Conservation (phyloP, 2,888 invertebrate genomes). For the Amblyjoppa proteus region DNA sequence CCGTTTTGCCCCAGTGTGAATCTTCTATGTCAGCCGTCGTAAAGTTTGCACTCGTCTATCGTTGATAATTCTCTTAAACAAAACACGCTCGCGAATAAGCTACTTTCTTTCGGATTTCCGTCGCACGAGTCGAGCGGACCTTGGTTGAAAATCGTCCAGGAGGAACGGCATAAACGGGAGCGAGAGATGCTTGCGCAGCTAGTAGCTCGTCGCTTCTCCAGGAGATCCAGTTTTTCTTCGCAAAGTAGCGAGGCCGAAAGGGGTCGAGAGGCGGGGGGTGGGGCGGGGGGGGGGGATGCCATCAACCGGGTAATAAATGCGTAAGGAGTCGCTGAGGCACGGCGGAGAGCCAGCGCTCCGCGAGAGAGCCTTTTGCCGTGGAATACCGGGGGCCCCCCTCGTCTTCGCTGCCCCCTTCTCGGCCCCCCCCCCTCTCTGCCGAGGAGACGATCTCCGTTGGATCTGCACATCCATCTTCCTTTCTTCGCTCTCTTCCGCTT, state of each 20-base stretch:
- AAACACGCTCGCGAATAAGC: not conserved
- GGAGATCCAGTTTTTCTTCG: constrained; percentile 67
- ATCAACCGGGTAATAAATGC: constrained; percentile 65
- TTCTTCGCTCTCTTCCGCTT: constrained; percentile 66
- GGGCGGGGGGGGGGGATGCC: constrained; percentile 26
- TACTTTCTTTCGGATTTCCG: constrained; percentile 33
- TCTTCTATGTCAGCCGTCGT: not conserved
- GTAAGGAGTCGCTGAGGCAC: constrained; percentile 62
- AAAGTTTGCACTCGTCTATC: not conserved
- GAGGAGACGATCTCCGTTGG: constrained; percentile 61
- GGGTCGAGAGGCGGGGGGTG: constrained; percentile 24
- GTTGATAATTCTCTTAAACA: not conserved
- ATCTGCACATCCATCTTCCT: constrained; percentile 65
- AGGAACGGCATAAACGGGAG: constrained; percentile 42
- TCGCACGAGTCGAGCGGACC: constrained; percentile 53
- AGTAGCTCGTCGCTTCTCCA: constrained; percentile 18
- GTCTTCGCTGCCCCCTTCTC: constrained; percentile 46
- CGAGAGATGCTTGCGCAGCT: constrained; percentile 54
- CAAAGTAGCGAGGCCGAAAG: constrained; percentile 48
- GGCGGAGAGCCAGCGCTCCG: not conserved
- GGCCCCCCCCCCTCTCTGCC: not conserved
- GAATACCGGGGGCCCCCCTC: constrained; percentile 43
- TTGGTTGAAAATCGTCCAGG: constrained; percentile 54
- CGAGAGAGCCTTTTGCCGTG: constrained; percentile 25
- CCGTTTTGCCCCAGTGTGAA: not conserved